These are phyloP conservation scores for Terebella lapidaria DNA, from an alignment of 2,888 invertebrate genomes.

Conservation along the genomic window DNA sequence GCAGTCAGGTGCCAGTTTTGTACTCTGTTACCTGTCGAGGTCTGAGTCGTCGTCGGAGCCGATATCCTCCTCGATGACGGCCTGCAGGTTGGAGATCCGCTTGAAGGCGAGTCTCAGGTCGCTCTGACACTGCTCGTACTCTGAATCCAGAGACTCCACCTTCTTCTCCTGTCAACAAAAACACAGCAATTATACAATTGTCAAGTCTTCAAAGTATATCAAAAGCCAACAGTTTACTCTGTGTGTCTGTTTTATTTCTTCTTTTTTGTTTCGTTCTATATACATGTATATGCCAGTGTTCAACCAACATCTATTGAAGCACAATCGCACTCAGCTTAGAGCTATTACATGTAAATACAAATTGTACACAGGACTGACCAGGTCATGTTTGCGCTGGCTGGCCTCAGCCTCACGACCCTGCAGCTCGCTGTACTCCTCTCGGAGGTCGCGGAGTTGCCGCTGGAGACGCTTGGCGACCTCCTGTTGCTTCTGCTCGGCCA, in stretches of 20 bases:
- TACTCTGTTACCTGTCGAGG: no score
- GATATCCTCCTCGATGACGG: constrained; percentile 72
- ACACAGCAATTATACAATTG: neutral
- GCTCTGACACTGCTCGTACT: constrained; percentile 52
- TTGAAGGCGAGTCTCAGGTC: constrained; percentile 84
- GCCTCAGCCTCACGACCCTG: constrained; percentile 73
- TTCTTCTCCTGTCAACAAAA: constrained; percentile 43
- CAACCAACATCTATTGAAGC: no score
- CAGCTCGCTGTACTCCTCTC: constrained; percentile 72
- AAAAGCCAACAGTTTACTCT: no score
- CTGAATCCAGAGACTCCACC: constrained; percentile 51
- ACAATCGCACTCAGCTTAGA: no score
- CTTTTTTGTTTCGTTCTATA: no score
- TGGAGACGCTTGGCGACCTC: constrained; percentile 72
- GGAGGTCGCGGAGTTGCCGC: constrained; percentile 65
- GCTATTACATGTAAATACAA: no score
- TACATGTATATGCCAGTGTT: no score
- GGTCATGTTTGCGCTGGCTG: constrained; percentile 55
- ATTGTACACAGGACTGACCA: constrained; percentile 6
- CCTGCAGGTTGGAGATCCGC: constrained; percentile 84
- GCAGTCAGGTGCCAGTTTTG: no score
- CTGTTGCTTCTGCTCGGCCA: constrained; percentile 67
- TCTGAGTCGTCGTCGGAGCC: neutral
- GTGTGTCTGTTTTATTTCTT: no score
- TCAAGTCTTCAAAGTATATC: neutral